Evolutionary conservation across 1,140 invertebrate species (phyloP), one percentile per base, ranked within the genome.

Genomic region (Papilio polyxenes): DNA sequence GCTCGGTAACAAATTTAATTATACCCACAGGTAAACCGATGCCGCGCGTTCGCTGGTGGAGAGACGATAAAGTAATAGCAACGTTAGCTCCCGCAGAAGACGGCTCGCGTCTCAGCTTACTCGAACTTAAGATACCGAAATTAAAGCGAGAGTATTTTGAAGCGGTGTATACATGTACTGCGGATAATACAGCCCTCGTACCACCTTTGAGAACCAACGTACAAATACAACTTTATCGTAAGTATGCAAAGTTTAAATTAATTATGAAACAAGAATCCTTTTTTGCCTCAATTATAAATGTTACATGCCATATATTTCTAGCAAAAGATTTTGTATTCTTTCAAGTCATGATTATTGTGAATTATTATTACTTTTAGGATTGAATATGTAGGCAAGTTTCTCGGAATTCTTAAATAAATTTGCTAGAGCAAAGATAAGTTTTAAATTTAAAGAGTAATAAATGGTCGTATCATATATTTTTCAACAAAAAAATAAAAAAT

Each of bases 91-190:
- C 93, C 23, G 84, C 91, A 0, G 90, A 94, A 56, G 92, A 93
- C 80, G 92, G 89, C 0, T 90, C 92, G 3, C 79, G 89, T 13
- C 83, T 92, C 10, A 93, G 89, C 78, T 49, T 89, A 0, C 81
- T 94, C 0, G 93, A 93, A 83, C 80, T 94, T 53, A 89, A 86
- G 82, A 92, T 94, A 87, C 89, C 92, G 1, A 92, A 88, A 81
- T 85, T 94, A 13, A 90, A 87, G 15, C 88, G 98, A 87, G 95
- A 96, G 7, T 97, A 98, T 94, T 96, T 98, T 78, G 96, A 98
- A 90, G 96, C 97, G n/a, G 96, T 97, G 20, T 97, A 97, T 90
- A 97, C 97, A 31, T 98, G 98, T 90, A 97, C 97, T 89, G 98
- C 97, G n/a, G 96, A 97, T 86, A 98, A 98, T 93, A 98, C 91